A percentile compares a stretch with the other conserved stretches of the same genome.
phyloP scores from a whole-genome alignment of 1,140 invertebrate species.

The Mizuhopecten yessoensis region DNA sequence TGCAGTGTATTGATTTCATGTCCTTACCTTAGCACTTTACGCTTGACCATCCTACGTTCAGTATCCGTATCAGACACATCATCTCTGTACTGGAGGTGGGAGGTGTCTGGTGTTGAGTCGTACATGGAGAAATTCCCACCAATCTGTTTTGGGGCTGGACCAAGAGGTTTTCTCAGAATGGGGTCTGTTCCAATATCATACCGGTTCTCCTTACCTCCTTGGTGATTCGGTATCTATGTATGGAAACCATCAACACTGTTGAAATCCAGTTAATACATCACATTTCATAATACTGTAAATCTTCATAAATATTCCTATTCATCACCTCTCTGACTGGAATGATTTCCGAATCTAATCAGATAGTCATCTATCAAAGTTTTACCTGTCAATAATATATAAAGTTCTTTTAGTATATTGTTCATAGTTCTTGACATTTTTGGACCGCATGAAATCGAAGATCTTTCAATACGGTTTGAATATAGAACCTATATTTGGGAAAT shows the following conservation, averaged over 20 bases:
- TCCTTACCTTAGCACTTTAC: conserved; percentile 74
- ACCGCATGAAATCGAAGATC: neutral
- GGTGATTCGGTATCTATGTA: neutral
- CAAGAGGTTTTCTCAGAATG: conserved; percentile 44
- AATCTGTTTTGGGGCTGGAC: conserved; percentile 42
- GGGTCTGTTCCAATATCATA: conserved; percentile 44
- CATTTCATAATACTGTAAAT: neutral
- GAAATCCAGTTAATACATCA: neutral
- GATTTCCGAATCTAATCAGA: too few relatives aligned
- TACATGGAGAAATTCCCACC: conserved; percentile 61
- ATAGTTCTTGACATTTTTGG: neutral
- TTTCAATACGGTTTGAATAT: neutral
- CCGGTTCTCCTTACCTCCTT: conserved; percentile 63
- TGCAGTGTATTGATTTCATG: neutral
- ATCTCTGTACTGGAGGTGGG: conserved; percentile 62
- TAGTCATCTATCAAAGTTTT: too few relatives aligned
- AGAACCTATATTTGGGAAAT: neutral
- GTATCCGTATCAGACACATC: conserved; percentile 76
- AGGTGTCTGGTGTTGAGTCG: conserved; percentile 59
- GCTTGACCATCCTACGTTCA: conserved; percentile 72
- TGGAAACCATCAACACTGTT: neutral
- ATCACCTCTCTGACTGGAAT: too few relatives aligned
- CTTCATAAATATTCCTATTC: neutral
- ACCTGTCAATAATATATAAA: too few relatives aligned
- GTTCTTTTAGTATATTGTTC: neutral